These are phyloP conservation scores for Solenopsis invicta DNA, from an alignment of 1,140 invertebrate species.

Conservation along the genomic window DNA sequence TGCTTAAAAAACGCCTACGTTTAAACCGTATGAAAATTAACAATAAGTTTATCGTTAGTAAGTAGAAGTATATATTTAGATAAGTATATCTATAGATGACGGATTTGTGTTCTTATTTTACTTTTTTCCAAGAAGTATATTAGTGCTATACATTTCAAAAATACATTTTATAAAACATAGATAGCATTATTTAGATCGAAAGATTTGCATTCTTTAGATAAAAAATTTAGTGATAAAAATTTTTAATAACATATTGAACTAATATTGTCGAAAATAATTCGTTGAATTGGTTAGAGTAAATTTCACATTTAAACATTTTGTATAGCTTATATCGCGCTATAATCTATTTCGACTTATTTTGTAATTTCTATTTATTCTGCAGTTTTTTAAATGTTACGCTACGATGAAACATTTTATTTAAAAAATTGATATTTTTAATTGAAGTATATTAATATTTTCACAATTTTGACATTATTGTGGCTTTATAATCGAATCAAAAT, in stretches of 20 bases:
- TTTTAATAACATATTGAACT: background rate
- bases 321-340: background rate
- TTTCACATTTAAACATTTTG: background rate
- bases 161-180: background rate
- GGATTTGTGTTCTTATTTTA: background rate
- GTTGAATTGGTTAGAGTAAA: background rate
- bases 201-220: background rate
- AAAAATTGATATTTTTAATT: conserved; percentile 2
- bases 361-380: background rate
- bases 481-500: background rate
- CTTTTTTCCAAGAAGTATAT: background rate
- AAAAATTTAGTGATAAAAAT: background rate
- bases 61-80: background rate
- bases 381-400: background rate
- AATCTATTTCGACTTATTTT: background rate
- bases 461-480: background rate
- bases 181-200: background rate
- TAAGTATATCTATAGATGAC: background rate
- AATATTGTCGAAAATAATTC: background rate
- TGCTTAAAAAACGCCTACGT: background rate
- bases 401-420: background rate
- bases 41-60: background rate
- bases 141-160: background rate
- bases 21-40: background rate
- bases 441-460: background rate